Conservation (phyloP, 2,888 invertebrate species). For the Agriopis marginaria region DNA sequence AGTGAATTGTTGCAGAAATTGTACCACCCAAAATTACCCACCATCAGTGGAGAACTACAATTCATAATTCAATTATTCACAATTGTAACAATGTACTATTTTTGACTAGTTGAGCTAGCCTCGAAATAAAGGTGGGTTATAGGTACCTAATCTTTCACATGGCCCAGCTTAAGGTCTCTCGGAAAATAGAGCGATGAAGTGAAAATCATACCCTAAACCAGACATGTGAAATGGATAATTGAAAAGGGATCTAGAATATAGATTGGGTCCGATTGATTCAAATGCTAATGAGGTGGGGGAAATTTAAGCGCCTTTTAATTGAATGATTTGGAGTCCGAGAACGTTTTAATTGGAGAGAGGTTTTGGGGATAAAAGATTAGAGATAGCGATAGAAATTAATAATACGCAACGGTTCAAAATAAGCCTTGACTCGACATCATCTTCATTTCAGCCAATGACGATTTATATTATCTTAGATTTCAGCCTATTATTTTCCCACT, state of each 20-base stretch:
- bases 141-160: constrained; percentile 8
- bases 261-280: constrained; percentile 29
- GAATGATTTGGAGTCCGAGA: constrained; percentile 17
- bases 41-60: no score
- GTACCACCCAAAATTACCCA: no score
- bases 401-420: no score
- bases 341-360: not conserved
- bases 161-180: constrained; percentile 30
- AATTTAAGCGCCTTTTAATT: constrained; percentile 27
- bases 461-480: no score
- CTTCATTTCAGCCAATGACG: no score
- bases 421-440: no score
- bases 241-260: constrained; percentile 35
- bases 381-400: not conserved
- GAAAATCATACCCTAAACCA: constrained; percentile 23
- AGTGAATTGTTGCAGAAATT: no score
- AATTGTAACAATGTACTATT: no score
- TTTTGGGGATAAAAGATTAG: not conserved
- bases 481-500: no score
- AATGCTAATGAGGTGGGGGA: constrained; percentile 26
- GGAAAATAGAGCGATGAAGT: constrained; percentile 26
- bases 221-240: constrained; percentile 27
- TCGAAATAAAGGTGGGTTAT: not conserved
- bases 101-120: not conserved
- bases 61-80: no score